These are phyloP conservation scores for Phrynocephalus forsythii DNA, from an alignment of 2,797 vertebrate genomes.

Conservation along the genomic window DNA sequence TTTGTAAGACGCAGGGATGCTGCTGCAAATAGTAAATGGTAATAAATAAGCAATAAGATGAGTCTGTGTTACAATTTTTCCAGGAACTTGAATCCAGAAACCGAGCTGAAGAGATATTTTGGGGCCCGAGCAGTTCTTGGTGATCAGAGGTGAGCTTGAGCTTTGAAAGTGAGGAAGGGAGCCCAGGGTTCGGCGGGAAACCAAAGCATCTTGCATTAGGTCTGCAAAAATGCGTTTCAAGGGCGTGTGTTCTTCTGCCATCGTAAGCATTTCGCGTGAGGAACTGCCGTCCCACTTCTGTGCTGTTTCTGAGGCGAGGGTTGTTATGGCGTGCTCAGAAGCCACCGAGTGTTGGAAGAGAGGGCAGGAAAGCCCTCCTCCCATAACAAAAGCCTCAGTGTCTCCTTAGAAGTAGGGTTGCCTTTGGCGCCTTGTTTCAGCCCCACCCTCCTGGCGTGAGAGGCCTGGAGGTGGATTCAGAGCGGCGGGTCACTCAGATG, in stretches of 20 bases:
- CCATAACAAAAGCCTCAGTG: neutral
- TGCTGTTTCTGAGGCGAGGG: neutral
- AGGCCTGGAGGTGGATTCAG: neutral
- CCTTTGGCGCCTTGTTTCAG: neutral
- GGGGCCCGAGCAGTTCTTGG: slow-evolving; percentile 94
- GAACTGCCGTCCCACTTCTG: neutral
- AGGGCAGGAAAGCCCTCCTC: neutral
- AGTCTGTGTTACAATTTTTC: slow-evolving; percentile 36
- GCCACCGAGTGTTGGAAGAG: neutral
- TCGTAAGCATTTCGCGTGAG: too few species aligned
- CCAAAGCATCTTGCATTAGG: neutral
- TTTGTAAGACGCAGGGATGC: neutral
- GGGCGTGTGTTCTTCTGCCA: neutral
- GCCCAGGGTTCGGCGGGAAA: neutral
- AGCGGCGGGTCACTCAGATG: slow-evolving; percentile 16
- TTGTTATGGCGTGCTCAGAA: too few species aligned
- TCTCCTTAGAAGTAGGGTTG: neutral
- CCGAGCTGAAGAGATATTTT: slow-evolving; percentile 95
- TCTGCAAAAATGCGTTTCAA: neutral
- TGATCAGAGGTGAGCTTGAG: slow-evolving; percentile 88
- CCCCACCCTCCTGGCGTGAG: neutral
- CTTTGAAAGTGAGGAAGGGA: accelerated
- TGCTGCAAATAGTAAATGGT: neutral
- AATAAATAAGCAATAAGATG: neutral
- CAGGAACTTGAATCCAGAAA: slow-evolving; percentile 97